Conservation (phyloP, 2,888 invertebrate genomes). For the Diachrysia chrysitis region DNA sequence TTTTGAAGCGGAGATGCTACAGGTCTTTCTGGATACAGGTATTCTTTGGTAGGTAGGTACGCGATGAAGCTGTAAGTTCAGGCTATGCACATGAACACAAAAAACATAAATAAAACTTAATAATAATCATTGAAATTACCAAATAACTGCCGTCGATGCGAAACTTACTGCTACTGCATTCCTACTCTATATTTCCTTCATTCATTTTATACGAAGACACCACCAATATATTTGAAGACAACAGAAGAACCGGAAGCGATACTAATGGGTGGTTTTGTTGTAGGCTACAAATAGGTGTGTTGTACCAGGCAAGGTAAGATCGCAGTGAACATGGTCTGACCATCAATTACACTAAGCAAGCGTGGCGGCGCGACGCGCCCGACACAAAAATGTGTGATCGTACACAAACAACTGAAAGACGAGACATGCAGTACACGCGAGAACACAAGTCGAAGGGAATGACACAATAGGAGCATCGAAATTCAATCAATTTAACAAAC, state of each 20-base stretch:
- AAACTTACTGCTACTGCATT: neutral
- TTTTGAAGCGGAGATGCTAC: slow-evolving; percentile 37
- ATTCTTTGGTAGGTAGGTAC: neutral
- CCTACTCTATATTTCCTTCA: neutral
- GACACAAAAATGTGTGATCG: slow-evolving; percentile 46
- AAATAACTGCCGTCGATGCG: neutral
- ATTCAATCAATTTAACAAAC: too few relatives aligned
- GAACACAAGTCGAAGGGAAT: slow-evolving; percentile 29
- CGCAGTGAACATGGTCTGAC: slow-evolving; percentile 24
- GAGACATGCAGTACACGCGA: slow-evolving; percentile 27
- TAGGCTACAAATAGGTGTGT: slow-evolving; percentile 34
- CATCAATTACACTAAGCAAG: slow-evolving; percentile 58
- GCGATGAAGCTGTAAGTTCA: neutral
- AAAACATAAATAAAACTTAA: neutral
- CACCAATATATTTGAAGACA: neutral
- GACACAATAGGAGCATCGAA: neutral
- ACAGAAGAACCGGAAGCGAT: slow-evolving; percentile 29
- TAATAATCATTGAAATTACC: slow-evolving; percentile 1
- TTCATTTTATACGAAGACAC: neutral
- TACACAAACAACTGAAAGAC: slow-evolving; percentile 51
- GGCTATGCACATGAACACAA: neutral
- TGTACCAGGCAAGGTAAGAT: slow-evolving; percentile 9
- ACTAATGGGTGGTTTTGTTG: slow-evolving; percentile 27
- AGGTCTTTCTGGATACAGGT: neutral
- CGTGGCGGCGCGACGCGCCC: slow-evolving; percentile 35